phyloP scores from a whole-genome alignment of 1,140 invertebrate species.

The Delia radicum region DNA sequence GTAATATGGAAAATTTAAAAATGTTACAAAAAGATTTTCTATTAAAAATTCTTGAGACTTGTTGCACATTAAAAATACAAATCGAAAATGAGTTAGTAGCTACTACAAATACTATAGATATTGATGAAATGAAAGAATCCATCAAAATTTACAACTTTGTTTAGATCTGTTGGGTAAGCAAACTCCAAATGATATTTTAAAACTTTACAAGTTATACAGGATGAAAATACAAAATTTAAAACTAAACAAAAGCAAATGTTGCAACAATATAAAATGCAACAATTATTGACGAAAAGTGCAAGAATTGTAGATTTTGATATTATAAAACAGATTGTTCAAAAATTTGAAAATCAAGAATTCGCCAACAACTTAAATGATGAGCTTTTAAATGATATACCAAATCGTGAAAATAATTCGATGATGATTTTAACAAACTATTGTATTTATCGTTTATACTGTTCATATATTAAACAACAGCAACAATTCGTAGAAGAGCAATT shows the following conservation, averaged over 20 bases:
- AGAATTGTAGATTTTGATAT: slow-evolving; percentile 67
- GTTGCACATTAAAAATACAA: slow-evolving; percentile 70
- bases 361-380: background rate
- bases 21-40: slow-evolving; percentile 69
- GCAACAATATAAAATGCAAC: slow-evolving; percentile 70
- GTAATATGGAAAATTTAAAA: slow-evolving; percentile 66
- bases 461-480: slow-evolving; percentile 60
- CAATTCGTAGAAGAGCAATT: slow-evolving; percentile 50
- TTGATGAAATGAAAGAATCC: slow-evolving; percentile 65
- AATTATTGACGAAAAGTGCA: slow-evolving; percentile 66
- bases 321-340: slow-evolving; percentile 59
- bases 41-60: slow-evolving; percentile 71
- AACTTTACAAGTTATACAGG: slow-evolving; percentile 60
- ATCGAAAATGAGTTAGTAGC: slow-evolving; percentile 71
- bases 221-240: slow-evolving; percentile 67
- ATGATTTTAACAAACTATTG: slow-evolving; percentile 73
- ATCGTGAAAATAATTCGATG: slow-evolving; percentile 63
- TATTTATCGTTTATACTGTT: slow-evolving; percentile 71
- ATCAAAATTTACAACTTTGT: slow-evolving; percentile 64
- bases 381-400: slow-evolving; percentile 17
- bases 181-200: slow-evolving; percentile 61
- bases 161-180: slow-evolving; percentile 59
- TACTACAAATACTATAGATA: slow-evolving; percentile 65
- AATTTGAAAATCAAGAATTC: slow-evolving; percentile 4
- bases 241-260: slow-evolving; percentile 71